Evolutionary conservation across 2,888 invertebrate genomes (phyloP), one percentile per base, ranked within the genome.

Genomic region (Leptopterna dolabrata): DNA sequence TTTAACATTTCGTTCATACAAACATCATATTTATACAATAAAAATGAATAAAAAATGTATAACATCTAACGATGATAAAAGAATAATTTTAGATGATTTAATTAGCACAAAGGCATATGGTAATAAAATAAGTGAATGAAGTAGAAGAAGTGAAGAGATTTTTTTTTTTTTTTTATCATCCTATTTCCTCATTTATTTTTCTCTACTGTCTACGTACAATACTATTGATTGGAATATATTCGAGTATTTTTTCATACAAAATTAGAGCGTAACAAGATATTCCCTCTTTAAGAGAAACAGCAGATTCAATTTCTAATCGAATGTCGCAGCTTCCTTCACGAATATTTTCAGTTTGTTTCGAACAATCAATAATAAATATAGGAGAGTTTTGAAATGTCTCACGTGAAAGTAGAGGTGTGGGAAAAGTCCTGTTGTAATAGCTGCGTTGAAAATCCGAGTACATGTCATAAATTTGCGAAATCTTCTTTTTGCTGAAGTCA

Each of bases 381-480:
- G 85, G 85, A 14, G 85, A 63, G 30, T n/a, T 36, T 30, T 70
- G 63, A 85, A 85, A 85, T 14, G 30, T 41, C n/a, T 27, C 27
- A 9, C 63, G 19, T 41, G 30, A 19, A 13, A 85, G 43, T 82
- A 91, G 91, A 24, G 85, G 78, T 24, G 63, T 16, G 13, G 91
- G 7, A 24, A 11, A 63, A 16, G 47, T 86, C 90, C 19, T 90
- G 90, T 13, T 19, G 47, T 80, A 80, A 19, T 80, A 80, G n/a
- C 80, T 80, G 7, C 24, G 24, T 80, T 80, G 80, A 45, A 80
- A 80, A 24, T 47, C 27, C n/a, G 30, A 3, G n/a, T 80, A 80
- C 47, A 45, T 80, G 9, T 24, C 11, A 81, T 19, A 81, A 16
- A 51, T 90, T 90, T 89, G 9, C 86, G 83, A 90, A 91, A 91